Evolutionary conservation across 2,113 vertebrate genomes (phyloP).

Genomic region (Scomber colias): DNA sequence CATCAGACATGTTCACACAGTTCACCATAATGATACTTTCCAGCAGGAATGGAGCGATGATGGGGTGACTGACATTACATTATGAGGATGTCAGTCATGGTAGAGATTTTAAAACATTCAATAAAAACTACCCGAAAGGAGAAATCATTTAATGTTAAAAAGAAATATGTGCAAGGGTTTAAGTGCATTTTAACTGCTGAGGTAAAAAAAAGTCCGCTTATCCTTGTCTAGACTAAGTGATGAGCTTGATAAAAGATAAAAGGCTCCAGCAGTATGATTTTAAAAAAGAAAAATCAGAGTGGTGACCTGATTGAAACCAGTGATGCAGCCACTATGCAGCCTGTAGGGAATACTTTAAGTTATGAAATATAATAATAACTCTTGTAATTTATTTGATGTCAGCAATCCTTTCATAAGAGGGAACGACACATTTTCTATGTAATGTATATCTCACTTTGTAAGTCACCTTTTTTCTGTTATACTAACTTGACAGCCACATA

Average conservation of each 20-base stretch:
- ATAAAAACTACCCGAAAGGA: neutral
- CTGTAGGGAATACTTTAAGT: no score
- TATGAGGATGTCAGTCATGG: neutral
- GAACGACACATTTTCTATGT: no score
- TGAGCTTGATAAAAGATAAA: neutral
- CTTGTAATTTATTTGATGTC: no score
- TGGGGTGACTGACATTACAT: neutral
- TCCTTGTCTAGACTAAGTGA: neutral
- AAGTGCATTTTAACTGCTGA: no score
- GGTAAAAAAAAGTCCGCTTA: neutral
- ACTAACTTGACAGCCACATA: neutral
- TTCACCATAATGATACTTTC: neutral
- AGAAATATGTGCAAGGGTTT: neutral
- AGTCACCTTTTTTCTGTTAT: neutral
- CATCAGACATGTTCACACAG: neutral
- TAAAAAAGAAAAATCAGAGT: neutral
- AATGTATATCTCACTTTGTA: neutral
- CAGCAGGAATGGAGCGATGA: neutral
- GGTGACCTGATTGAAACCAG: no score
- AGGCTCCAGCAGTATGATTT: no score
- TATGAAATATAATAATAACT: no score
- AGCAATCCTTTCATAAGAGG: no score
- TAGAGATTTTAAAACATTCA: conserved; percentile 1
- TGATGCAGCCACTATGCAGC: neutral
- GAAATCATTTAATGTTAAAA: neutral